phyloP scores from a whole-genome alignment of 2,888 invertebrate genomes.

The Lumbricus terrestris region DNA sequence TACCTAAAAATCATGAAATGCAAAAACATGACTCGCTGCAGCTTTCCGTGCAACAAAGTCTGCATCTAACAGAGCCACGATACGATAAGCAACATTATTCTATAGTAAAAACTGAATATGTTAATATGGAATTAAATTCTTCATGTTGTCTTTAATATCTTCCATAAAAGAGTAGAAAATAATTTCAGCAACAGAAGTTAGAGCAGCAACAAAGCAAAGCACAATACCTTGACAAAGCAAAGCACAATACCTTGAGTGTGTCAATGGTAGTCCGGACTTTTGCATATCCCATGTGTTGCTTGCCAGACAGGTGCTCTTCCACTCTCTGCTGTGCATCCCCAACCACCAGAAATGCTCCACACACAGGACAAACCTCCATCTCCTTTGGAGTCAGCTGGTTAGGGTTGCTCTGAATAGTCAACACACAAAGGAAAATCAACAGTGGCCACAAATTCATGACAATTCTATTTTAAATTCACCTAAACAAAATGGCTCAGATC shows the following conservation, averaged over 20 bases:
- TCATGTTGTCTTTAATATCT: too few relatives aligned
- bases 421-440: not conserved
- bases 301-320: constrained; percentile 96
- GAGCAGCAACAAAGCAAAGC: not conserved
- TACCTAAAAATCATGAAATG: not conserved
- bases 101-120: not conserved
- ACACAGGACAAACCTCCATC: constrained; percentile 98
- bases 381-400: constrained; percentile 70
- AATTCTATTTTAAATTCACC: not conserved
- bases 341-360: constrained; percentile 97
- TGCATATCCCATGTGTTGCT: constrained; percentile 92
- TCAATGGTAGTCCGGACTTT: constrained; percentile 49
- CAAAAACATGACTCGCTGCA: not conserved
- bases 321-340: constrained; percentile 97
- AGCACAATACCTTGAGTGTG: constrained; percentile 37
- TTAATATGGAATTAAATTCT: too few relatives aligned
- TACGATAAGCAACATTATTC: not conserved
- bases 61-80: not conserved
- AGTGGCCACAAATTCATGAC: not conserved
- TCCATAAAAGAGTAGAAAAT: not conserved
- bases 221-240: constrained; percentile 32
- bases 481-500: not conserved
- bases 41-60: not conserved
- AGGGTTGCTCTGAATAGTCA: not conserved
- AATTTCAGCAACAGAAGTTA: not conserved